Conservation (phyloP, 30 jellyfish, hydroid and myxozoan species). For the Catostylus mosaicus region DNA sequence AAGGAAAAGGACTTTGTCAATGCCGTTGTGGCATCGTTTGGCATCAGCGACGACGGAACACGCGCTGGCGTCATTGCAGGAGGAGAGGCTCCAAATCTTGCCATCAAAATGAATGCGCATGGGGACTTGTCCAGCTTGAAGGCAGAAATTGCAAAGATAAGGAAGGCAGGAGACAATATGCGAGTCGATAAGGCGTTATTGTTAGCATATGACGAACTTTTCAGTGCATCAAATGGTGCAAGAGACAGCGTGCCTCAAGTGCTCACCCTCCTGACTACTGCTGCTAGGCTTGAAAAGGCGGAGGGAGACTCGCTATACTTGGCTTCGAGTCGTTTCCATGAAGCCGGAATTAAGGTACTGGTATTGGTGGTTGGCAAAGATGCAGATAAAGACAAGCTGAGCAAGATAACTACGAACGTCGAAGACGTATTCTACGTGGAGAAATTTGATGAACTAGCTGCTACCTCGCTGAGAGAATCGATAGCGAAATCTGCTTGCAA, state of each 20-base stretch:
- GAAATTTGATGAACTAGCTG: conserved; percentile 18
- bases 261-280: conserved; percentile 61
- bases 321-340: conserved; percentile 23
- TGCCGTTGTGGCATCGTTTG: conserved; percentile 15
- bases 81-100: conserved; percentile 1
- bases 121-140: conserved; percentile 19
- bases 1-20: conserved; percentile 33
- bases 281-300: conserved; percentile 1
- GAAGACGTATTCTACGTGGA: conserved; percentile 29
- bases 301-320: conserved; percentile 21
- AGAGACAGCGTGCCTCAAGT: conserved; percentile 47
- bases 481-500: conserved; percentile 31
- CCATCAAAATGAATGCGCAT: conserved; percentile 25
- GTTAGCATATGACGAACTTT: conserved; percentile 28
- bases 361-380: conserved; percentile 44
- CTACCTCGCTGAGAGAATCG: neutral
- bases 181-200: conserved; percentile 38
- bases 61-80: conserved; percentile 49
- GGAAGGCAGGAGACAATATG: conserved; percentile 2
- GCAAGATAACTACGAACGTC: neutral
- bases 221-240: conserved; percentile 49
- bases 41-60: conserved; percentile 3
- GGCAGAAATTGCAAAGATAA: conserved; percentile 22
- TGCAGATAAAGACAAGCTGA: conserved; percentile 5
- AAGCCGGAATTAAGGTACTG: conserved; percentile 46